Evolutionary conservation across 1,140 invertebrate genomes (phyloP).

Genomic region (Potamilus streckersoni): DNA sequence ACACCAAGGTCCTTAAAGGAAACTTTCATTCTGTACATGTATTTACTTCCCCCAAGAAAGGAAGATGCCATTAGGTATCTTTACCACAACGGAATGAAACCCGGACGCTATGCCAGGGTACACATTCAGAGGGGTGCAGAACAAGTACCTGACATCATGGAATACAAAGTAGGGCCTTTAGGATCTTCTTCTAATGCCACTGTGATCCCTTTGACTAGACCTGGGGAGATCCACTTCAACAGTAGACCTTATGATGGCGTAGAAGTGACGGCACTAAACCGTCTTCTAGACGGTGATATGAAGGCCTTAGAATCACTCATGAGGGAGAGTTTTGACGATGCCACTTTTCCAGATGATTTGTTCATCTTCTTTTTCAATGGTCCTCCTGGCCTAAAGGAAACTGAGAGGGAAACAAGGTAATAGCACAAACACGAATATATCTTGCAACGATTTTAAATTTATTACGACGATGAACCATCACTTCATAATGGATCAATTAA

Average conservation of each 20-base stretch:
- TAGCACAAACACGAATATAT: too few relatives aligned
- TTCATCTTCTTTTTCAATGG: conserved; percentile 18
- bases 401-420: conserved; percentile 11
- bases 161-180: conserved; percentile 26
- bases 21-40: conserved; percentile 21
- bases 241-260: conserved; percentile 21
- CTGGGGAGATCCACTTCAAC: conserved; percentile 23
- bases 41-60: conserved; percentile 11
- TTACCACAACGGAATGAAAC: conserved; percentile 11
- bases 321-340: conserved; percentile 24
- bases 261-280: conserved; percentile 6
- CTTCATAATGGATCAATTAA: too few relatives aligned
- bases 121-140: conserved; percentile 14
- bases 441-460: too few relatives aligned
- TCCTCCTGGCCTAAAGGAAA: conserved; percentile 11
- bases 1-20: conserved; percentile 2
- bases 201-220: neutral
- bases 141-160: neutral
- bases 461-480: too few relatives aligned
- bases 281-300: conserved; percentile 4
- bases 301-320: conserved; percentile 5
- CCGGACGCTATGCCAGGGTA: conserved; percentile 14
- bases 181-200: neutral
- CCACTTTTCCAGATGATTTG: conserved; percentile 10
- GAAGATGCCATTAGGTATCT: conserved; percentile 11